phyloP scores from a whole-genome alignment of 2,888 invertebrate genomes.

The Apoderus coryli region DNA sequence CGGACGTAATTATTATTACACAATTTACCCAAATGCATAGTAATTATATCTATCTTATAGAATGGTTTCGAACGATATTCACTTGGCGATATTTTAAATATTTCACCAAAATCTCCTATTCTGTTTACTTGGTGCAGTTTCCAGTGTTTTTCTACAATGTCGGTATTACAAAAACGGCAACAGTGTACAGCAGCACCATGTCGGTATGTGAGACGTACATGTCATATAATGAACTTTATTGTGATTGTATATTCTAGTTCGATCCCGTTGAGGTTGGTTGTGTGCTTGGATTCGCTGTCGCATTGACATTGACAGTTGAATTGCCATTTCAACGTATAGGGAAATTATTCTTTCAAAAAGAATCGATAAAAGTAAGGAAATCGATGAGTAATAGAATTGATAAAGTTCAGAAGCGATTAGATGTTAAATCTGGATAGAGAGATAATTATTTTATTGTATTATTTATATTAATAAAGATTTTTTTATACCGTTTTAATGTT shows the following conservation, averaged over 20 bases:
- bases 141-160: slow-evolving; percentile 50
- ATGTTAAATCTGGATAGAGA: no score
- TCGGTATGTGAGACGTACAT: slow-evolving; percentile 32
- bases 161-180: slow-evolving; percentile 38
- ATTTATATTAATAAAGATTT: no score
- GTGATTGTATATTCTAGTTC: slow-evolving; percentile 32
- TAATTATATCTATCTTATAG: slow-evolving; percentile 26
- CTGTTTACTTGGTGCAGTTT: slow-evolving; percentile 46
- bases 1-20: slow-evolving; percentile 31
- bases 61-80: slow-evolving; percentile 35
- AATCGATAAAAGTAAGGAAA: no score
- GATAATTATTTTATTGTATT: no score
- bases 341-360: slow-evolving; percentile 31
- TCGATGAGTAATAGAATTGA: no score
- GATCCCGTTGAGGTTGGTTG: slow-evolving; percentile 36
- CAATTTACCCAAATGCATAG: neutral
- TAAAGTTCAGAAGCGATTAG: no score
- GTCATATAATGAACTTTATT: slow-evolving; percentile 4
- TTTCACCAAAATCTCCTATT: slow-evolving; percentile 45
- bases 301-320: slow-evolving; percentile 40
- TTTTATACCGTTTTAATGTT: no score
- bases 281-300: slow-evolving; percentile 34
- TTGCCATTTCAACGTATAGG: slow-evolving; percentile 45
- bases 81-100: slow-evolving; percentile 40
- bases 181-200: slow-evolving; percentile 35